Base-by-base conservation (phyloP, 2,113 vertebrate species). In the Microtus oregoni region DNA sequence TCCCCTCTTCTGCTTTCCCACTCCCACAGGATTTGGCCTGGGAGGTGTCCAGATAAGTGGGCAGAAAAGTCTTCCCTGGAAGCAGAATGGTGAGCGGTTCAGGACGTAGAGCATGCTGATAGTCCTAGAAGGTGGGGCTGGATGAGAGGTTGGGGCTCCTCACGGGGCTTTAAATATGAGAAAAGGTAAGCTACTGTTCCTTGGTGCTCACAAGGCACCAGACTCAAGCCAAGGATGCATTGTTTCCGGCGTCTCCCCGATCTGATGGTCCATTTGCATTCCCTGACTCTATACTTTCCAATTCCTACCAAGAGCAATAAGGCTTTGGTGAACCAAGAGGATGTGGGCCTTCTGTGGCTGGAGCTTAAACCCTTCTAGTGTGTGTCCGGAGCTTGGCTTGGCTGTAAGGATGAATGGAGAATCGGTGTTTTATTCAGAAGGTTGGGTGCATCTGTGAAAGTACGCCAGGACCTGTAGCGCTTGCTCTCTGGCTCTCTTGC, bases 101-200 rank as follows among this genome's bases (percentile, higher is more conserved):
- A 7, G 38, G 55, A 52, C 26, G 3, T 67, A 30, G 8, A 24
- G n/a, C 6, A 9, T 19, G 3, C 73, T 8, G 44, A 91, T 0
- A 0, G 77, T 17, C 19, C 19, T 15, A 9, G 28, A 11, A 38
- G 12, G 7, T 1, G 1, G 47, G 38, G 19, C 24, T n/a, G 5
- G 30, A 9, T 3, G 58, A 61, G 61, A 61, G 28, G 30, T 82
- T 73, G 50, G 17, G 70, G 32, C 26, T 88, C 47, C 7, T 17
- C 41, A 14, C 30, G 20, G 28, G 61, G 35, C 10, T 22, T 30
- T 83, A 22, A 78, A 28, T 8, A 7, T 3, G 77, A 67, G 61
- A 47, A 12, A 63, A 28, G 3, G 11, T 13, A 15, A 61, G 38
- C n/a, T 1, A 2, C 28, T 35, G 44, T n/a, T 61, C 55, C 28